Conservation (phyloP, 2,888 invertebrate species). For the Strigamia crassipes region DNA sequence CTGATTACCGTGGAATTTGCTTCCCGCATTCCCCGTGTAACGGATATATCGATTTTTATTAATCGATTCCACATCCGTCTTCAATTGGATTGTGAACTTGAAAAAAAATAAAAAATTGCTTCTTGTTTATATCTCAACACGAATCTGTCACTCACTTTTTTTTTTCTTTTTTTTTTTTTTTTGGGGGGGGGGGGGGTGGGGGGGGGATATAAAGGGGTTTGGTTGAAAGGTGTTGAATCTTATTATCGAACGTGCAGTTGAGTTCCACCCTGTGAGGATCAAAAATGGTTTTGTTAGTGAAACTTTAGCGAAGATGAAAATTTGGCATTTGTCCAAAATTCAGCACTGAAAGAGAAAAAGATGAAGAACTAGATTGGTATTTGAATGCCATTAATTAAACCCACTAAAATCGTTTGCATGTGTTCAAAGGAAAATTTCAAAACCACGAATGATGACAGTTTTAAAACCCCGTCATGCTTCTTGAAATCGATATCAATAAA, state of each 20-base stretch:
- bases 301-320: not conserved
- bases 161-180: not conserved
- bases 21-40: constrained; percentile 4
- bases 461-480: not conserved
- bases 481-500: not conserved
- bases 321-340: not conserved
- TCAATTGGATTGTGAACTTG: not conserved
- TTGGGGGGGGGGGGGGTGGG: not conserved
- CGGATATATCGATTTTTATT: constrained; percentile 32
- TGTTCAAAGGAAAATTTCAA: constrained; percentile 21
- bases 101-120: not conserved
- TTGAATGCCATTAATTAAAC: constrained; percentile 34
- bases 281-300: constrained; percentile 31
- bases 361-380: constrained; percentile 26
- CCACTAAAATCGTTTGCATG: constrained; percentile 8
- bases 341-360: not conserved
- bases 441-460: constrained; percentile 10
- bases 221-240: constrained; percentile 8
- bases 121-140: not conserved
- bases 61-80: constrained; percentile 7
- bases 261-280: constrained; percentile 8
- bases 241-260: constrained; percentile 12
- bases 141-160: not conserved
- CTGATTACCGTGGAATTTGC: constrained; percentile 39
- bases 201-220: not conserved